Evolutionary conservation across 2,888 invertebrate genomes (phyloP), one percentile per base, ranked within the genome.

Genomic region (Spodoptera picta): DNA sequence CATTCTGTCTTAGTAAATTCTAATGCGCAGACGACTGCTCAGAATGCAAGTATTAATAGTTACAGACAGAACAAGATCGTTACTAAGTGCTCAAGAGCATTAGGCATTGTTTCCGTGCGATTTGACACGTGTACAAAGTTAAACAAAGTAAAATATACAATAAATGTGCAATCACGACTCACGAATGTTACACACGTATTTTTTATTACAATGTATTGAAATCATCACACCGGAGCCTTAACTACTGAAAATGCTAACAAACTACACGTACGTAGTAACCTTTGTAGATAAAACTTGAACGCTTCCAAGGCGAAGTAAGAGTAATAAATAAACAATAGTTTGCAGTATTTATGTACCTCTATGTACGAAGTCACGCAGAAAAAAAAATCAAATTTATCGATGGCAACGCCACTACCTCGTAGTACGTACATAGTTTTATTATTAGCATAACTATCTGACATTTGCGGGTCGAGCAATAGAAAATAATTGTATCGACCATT

Each of bases 401-500:
- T 52, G 48, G 49, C 61, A 49, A 58, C 49, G 52, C 53, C 60
- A 50, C 55, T 56, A 55, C 46, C 51, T 44, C 44, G 55, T 19
- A 19, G 19, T 19, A 19, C 19, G 1, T 69, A 65, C 65, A 70
- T 62, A 70, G 68, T 62, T 70, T 64, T 67, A 66, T 69, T 75
- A 77, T 75, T 79, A 75, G 47, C 78, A 72, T 76, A 70, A 56
- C 60, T 75, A 66, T 68, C 71, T 58, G 62, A 72, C 72, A 79
- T 74, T 69, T 36, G 66, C 66, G 19, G 63, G 53, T 67, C 48
- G 47, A 53, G 74, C 74, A 79, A 82, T 83, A 81, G 77, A 72
- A 84, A 84, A 85, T 84, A 83, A 84, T 83, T 80, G 78, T 83
- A 82, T 83, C 71, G 68, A 64, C 75, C 73, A 83, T 86, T 85